A percentile compares a stretch with the other conserved stretches of the same genome.
Evolutionary conservation across 2,888 invertebrate species (phyloP).

Genomic region (Malthinus flaveolus): DNA sequence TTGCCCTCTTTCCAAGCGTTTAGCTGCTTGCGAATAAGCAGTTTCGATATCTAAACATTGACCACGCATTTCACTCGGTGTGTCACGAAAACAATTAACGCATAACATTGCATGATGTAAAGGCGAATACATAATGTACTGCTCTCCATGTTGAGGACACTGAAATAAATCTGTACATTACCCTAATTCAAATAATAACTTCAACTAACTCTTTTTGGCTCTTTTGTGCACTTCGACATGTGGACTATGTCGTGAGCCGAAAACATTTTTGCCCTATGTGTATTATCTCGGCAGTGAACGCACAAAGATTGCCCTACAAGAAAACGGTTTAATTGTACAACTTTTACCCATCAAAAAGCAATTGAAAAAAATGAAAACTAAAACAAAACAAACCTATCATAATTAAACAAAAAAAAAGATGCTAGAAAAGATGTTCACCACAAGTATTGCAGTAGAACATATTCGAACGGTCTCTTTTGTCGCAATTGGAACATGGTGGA

Average conservation of each 20-base stretch:
- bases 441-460: slow-evolving; percentile 83
- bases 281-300: slow-evolving; percentile 69
- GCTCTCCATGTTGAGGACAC: slow-evolving; percentile 71
- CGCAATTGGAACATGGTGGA: slow-evolving; percentile 78
- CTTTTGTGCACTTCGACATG: slow-evolving; percentile 70
- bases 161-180: slow-evolving; percentile 42
- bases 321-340: not conserved
- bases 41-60: slow-evolving; percentile 76
- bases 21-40: slow-evolving; percentile 71
- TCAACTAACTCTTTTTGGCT: slow-evolving; percentile 65
- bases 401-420: slow-evolving; percentile 27
- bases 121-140: slow-evolving; percentile 74
- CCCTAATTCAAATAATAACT: not conserved
- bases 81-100: slow-evolving; percentile 74
- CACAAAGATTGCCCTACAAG: slow-evolving; percentile 71
- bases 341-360: too few species aligned
- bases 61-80: slow-evolving; percentile 65
- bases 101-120: slow-evolving; percentile 72
- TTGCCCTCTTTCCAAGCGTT: slow-evolving; percentile 68
- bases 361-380: slow-evolving; percentile 19
- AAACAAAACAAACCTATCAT: slow-evolving; percentile 33
- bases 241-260: slow-evolving; percentile 72
- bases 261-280: slow-evolving; percentile 79
- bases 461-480: slow-evolving; percentile 67
- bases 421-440: slow-evolving; percentile 53